These are phyloP conservation scores for Alloscopus bannaensis DNA, from an alignment of 2,888 invertebrate genomes.

Conservation along the genomic window DNA sequence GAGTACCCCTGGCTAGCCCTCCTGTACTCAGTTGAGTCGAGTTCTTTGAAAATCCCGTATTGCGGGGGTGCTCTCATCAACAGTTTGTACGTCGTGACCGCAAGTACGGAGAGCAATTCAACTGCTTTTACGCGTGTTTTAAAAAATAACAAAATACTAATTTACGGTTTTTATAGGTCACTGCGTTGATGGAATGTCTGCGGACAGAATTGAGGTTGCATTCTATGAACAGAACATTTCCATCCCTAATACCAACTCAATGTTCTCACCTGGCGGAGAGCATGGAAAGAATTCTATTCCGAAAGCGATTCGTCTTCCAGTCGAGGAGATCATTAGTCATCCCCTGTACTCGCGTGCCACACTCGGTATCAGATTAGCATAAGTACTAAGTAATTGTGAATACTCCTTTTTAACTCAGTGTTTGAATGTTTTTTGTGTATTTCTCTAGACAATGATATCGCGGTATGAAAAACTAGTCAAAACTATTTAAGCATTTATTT, in stretches of 20 bases:
- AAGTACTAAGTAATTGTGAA: background rate
- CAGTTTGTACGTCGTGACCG: slow-evolving; percentile 65
- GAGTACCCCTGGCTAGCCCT: slow-evolving; percentile 70
- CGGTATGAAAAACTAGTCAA: slow-evolving; percentile 44
- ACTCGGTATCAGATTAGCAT: slow-evolving; percentile 26
- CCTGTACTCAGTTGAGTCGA: slow-evolving; percentile 42
- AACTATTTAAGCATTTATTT: background rate
- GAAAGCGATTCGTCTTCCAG: slow-evolving; percentile 39
- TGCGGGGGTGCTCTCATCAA: slow-evolving; percentile 66
- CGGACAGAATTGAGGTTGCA: slow-evolving; percentile 65
- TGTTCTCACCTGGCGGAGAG: background rate
- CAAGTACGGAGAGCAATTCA: slow-evolving; percentile 51
- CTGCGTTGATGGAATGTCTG: slow-evolving; percentile 19
- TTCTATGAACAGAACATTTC: slow-evolving; percentile 67
- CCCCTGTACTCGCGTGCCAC: slow-evolving; percentile 59
- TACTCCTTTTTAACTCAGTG: slow-evolving; percentile 4
- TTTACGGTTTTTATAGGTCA: background rate
- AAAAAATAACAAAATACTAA: background rate
- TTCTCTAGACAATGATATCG: slow-evolving; percentile 69
- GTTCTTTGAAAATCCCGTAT: slow-evolving; percentile 40
- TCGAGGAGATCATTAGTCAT: slow-evolving; percentile 66
- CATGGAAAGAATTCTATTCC: background rate
- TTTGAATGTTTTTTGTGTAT: too few species aligned
- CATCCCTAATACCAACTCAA: too few species aligned
- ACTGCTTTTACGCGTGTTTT: background rate